Evolutionary conservation across 2,888 invertebrate species (phyloP), one percentile per base, ranked within the genome.

Genomic region (Hermaeophaga mercurialis): DNA sequence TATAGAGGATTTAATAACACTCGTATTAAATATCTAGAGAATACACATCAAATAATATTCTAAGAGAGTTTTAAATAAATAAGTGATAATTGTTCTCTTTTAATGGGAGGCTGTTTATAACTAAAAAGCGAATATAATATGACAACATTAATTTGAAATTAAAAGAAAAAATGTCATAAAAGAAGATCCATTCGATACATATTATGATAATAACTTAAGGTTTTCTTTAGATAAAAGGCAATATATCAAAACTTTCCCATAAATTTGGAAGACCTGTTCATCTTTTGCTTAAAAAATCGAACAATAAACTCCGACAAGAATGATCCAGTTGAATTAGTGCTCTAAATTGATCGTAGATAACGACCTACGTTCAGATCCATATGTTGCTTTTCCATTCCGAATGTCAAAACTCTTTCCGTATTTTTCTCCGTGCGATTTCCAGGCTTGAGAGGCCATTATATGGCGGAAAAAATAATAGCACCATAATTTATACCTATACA

Each of bases 281-380:
- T 36, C 36, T 43, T 43, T 64, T 55, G 56, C 58, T 52, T 53
- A 62, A 62, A 61, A 64, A 64, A 62, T 60, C 53, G 55, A 43
- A 41, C 54, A 43, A 43, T 43, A 43, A 43, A 43, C 24, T 24
- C 8, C 3, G 15, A 43, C 22, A 43, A 55, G 49, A 50, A 63
- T 62, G 61, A 62, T 61, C 56, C 60, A 47, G 55, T 60, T 60
- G 65, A 63, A 65, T 63, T 61, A 65, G 62, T 66, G 56, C 58
- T 58, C 55, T 56, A 60, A 63, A 66, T 64, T 63, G 63, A 64
- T 64, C 58, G 63, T 54, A 56, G 57, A 59, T 65, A 64, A 62
- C 58, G 47, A 57, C 55, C 52, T 36, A 43, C 45, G 36, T 47
- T 61, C 58, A 43, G 56, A 49, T 60, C 61, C 61, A 57, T 61